Base-by-base conservation (phyloP, 1,140 invertebrate species). In the Danaus melanippus region DNA sequence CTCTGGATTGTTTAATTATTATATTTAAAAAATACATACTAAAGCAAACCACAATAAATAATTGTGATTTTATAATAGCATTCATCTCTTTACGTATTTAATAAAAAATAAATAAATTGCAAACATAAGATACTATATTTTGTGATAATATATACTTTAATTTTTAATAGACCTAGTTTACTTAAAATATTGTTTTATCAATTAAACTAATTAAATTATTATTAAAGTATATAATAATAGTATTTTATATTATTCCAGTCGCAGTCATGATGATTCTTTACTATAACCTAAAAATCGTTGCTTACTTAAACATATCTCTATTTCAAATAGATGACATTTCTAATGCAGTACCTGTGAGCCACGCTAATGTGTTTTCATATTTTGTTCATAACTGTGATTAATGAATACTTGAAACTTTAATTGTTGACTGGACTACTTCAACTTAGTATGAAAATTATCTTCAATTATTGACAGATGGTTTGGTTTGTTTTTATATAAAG, bases 171-270 rank as follows among this genome's bases (percentile, higher is more conserved):
- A 55, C 47, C 58, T 60, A 60, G 21, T 32, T 48, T 32, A 42
- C 44, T 49, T 60, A 55, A 60, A 61, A 65, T 49, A 51, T 61
- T 52, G 50, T 61, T 39, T 49, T 57, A 64, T 56, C 62, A 52
- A 61, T 65, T 65, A 65, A 65, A 56, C 63, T 65, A 61, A 56
- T 58, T 65, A 65, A 65, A 58, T 49, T 65, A 61, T 56, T 58
- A 58, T 50, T 58, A 65, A 65, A 12, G 32, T 60, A 65, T 61
- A 58, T 58, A 58, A 46, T 53, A 50, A 52, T 57, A 57, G 45
- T 41, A 53, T 42, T 56, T 48, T 50, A 42, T 52, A 43, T 32
- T 32, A 53, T 55, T 48, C 46, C 53, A 55, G 53, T 54, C 53
- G 11, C 41, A 55, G 53, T 55, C 46, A 48, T 32, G 21, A 32